Evolutionary conservation across 2,888 invertebrate species (phyloP), one percentile per base, ranked within the genome.

Genomic region (Lottia scabra): DNA sequence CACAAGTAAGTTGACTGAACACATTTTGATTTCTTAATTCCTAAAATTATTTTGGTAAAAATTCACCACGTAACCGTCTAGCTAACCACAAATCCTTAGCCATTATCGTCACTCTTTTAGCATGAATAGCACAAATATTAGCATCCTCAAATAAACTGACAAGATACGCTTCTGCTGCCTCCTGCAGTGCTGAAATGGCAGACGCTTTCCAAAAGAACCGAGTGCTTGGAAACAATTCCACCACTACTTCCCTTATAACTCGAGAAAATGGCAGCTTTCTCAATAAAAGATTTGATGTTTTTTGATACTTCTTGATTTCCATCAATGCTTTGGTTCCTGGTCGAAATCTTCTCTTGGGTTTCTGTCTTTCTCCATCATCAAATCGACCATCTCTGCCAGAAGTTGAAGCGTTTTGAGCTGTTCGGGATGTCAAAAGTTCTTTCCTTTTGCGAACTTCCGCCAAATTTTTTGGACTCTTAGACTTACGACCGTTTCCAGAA

Each of bases 231-330:
- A 66, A 74, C 10, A 82, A 27, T 6, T 67, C 67, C 65, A 77
- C 67, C 6, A 80, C 81, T 26, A 85, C 77, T 27, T 27, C 13
- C 15, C 77, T 68, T 19, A 87, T 86, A 76, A 87, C 74, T 75
- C 87, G 77, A 19, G 84, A 72, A 80, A 87, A 87, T 8, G 87
- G 87, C 46, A 86, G 73, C 74, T 87, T 87, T 43, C 86, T 75
- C 6, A 87, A 68, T 0, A 87, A 75, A 0, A 87, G 75, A 73
- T 84, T 75, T 26, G 84, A 84, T 12, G 85, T 76, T 63, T 81
- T 84, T 69, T 87, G 87, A 68, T 78, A 87, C 63, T 81, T 78
- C 16, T 85, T 75, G 10, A 87, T 87, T 74, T 87, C 87, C 75
- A 75, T 67, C 45, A 87, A 72, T 10, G 87, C 86, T 64, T 71